Percentiles rank a stretch among this genome's conserved stretches.
These are phyloP conservation scores for Limnothrissa miodon DNA, from an alignment of 2,113 vertebrate species.

Conservation along the genomic window DNA sequence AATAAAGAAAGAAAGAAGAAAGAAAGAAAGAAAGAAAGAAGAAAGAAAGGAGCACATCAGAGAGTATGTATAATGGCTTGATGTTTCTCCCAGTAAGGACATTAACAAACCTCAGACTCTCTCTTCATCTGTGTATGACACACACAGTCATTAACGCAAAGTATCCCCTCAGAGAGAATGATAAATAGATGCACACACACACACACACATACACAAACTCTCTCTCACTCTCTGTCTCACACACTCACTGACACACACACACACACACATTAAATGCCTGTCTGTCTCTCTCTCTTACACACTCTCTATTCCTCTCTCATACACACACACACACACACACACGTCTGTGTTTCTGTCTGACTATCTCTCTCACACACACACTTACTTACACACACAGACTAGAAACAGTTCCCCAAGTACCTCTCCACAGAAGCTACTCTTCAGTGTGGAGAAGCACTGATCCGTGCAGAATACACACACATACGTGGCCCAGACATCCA, in stretches of 20 bases:
- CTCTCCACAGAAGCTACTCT: neutral
- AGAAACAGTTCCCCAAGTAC: neutral
- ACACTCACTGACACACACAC: neutral
- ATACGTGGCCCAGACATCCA: too few species aligned
- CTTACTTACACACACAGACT: neutral
- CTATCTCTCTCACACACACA: neutral
- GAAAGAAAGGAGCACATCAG: neutral
- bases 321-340: conserved; percentile 7
- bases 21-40: neutral
- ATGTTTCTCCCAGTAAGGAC: neutral
- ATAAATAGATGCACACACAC: neutral
- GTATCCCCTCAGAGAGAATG: neutral
- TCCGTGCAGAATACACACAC: neutral
- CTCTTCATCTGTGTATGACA: neutral
- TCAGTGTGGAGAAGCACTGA: neutral
- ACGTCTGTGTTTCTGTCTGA: too few species aligned
- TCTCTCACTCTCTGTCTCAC: neutral
- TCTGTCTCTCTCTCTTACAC: too few species aligned
- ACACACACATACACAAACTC: neutral
- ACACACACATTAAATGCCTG: neutral
- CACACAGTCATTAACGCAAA: conserved; percentile 10
- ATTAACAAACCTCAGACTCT: conserved; percentile 2
- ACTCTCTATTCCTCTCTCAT: neutral
- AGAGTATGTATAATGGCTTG: neutral
- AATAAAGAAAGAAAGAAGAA: neutral